Evolutionary conservation across 2,113 vertebrate genomes (phyloP).

Genomic region (Lynx canadensis): DNA sequence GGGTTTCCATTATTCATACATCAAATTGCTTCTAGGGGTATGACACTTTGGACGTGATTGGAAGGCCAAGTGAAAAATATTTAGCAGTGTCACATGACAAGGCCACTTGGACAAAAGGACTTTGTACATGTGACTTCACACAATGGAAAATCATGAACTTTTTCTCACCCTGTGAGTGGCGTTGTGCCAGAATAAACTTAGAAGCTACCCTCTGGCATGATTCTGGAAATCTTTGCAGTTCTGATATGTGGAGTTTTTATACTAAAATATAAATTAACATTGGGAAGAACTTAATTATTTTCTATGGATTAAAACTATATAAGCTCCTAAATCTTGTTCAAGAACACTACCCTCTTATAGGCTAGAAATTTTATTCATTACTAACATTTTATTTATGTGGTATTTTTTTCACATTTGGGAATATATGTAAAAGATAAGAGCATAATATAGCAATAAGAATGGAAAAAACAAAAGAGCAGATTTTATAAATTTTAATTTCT

Average conservation of each 20-base stretch:
- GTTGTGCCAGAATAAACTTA: constrained; percentile 78
- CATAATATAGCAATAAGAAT: not conserved
- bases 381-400: not conserved
- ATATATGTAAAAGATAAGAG: constrained; percentile 5
- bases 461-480: not conserved
- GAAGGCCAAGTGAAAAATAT: constrained; percentile 78
- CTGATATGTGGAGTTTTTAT: constrained; percentile 36
- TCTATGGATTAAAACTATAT: constrained; percentile 59
- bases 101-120: constrained; percentile 82
- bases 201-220: constrained; percentile 66
- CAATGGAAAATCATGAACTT: constrained; percentile 82
- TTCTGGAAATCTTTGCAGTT: constrained; percentile 75
- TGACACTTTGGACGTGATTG: constrained; percentile 68
- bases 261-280: constrained; percentile 69
- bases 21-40: constrained; percentile 36
- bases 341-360: not conserved
- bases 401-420: not conserved
- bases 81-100: constrained; percentile 69
- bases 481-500: not conserved
- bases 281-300: constrained; percentile 70
- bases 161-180: constrained; percentile 76
- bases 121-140: constrained; percentile 80
- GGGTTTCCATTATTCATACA: constrained; percentile 54
- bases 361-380: constrained; percentile 28
- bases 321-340: not conserved